phyloP scores from a whole-genome alignment of 1,140 invertebrate genomes.

The Megalopta genalis region DNA sequence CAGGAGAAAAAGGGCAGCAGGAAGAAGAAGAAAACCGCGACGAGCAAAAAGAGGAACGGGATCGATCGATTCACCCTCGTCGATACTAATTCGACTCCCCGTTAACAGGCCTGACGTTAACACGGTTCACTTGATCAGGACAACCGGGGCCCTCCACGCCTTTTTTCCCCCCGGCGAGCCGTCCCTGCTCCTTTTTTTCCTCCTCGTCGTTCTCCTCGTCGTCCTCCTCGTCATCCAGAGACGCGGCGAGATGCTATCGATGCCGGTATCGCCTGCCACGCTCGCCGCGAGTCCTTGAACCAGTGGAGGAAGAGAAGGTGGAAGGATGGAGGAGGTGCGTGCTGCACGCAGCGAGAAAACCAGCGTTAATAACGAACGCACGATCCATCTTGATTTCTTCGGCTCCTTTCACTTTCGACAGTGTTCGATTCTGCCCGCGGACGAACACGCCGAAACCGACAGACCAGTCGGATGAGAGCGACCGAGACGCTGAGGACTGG shows the following conservation, averaged over 20 bases:
- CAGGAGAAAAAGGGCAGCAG: no score
- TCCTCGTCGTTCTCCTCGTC: not conserved
- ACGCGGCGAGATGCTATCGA: constrained; percentile 50
- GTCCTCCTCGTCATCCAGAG: constrained; percentile 40
- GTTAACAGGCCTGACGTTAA: constrained; percentile 48
- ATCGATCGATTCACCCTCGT: constrained; percentile 41
- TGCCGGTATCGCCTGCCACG: constrained; percentile 53
- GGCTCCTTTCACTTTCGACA: constrained; percentile 71
- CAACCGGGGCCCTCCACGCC: constrained; percentile 18
- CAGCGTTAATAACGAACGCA: constrained; percentile 65
- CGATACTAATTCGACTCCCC: constrained; percentile 48
- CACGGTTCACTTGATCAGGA: constrained; percentile 51
- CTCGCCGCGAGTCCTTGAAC: constrained; percentile 63
- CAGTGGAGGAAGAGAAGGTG: constrained; percentile 52
- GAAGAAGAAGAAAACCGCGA: not conserved
- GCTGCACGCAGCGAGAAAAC: constrained; percentile 59
- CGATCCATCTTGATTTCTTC: constrained; percentile 70
- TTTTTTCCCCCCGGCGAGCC: no score
- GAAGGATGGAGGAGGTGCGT: constrained; percentile 53
- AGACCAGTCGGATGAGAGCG: not conserved
- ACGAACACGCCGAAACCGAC: constrained; percentile 41
- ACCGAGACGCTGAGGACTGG: no score
- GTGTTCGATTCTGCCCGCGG: constrained; percentile 55
- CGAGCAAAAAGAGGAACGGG: not conserved
- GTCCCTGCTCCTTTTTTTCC: no score